These are phyloP conservation scores for Hexactinellida sp. DNA, from an alignment of 37 sponge, comb jelly and placozoan species.

Conservation along the genomic window DNA sequence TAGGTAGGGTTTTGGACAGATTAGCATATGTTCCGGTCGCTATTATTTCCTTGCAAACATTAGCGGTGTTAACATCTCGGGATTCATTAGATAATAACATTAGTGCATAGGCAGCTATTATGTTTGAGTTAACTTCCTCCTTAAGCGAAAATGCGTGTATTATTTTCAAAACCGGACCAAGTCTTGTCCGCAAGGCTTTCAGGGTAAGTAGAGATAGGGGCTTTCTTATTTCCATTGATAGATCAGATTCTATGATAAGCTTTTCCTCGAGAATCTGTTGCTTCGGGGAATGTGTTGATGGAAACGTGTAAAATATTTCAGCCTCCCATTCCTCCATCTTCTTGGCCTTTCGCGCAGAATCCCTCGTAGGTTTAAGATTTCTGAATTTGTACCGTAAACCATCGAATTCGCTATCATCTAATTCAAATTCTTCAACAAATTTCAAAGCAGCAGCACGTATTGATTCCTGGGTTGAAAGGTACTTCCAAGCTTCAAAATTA, in stretches of 20 bases:
- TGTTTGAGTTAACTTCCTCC: neutral
- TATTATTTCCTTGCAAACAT: conserved; percentile 5
- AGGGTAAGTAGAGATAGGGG: neutral
- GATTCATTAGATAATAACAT: neutral
- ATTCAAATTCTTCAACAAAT: too few relatives aligned
- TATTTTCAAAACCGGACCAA: neutral
- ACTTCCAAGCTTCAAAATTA: too few relatives aligned
- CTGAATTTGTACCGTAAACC: too few relatives aligned
- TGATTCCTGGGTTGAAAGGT: too few relatives aligned
- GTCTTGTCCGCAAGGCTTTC: conserved; percentile 13
- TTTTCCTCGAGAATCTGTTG: too few relatives aligned
- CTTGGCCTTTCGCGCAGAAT: too few relatives aligned
- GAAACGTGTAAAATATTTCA: too few relatives aligned
- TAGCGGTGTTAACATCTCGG: neutral
- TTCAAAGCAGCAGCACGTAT: too few relatives aligned
- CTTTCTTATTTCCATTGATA: conserved; percentile 10
- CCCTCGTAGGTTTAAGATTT: too few relatives aligned
- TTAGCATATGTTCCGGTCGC: neutral
- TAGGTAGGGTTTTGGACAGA: neutral
- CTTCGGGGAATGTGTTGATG: too few relatives aligned
- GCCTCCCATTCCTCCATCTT: too few relatives aligned
- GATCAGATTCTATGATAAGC: neutral
- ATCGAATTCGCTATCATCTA: too few relatives aligned
- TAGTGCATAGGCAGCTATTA: conserved; percentile 5
- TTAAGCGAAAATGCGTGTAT: neutral